phyloP scores from a whole-genome alignment of 2,797 vertebrate genomes.

The Catamblyrhynchus diadema region DNA sequence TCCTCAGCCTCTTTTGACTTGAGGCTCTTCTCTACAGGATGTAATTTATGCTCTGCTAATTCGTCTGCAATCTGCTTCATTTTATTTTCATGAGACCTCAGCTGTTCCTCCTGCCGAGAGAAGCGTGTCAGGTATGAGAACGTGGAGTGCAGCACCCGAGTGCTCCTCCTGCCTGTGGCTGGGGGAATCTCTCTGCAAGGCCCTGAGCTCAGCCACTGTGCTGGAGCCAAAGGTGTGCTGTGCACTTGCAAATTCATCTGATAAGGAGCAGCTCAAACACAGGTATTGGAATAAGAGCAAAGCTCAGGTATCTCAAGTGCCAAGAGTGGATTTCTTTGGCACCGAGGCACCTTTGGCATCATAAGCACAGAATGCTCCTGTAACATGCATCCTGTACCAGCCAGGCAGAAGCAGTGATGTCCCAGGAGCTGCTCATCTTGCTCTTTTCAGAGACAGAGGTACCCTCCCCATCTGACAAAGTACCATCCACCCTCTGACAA shows the following conservation, averaged over 20 bases:
- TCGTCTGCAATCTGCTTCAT: constrained; percentile 92
- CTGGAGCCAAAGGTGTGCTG: background rate
- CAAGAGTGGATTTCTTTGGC: background rate
- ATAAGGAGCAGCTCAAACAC: background rate
- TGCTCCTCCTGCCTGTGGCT: background rate
- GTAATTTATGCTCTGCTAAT: constrained; percentile 90
- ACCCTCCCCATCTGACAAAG: background rate
- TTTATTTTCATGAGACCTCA: constrained; percentile 94
- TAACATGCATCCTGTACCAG: background rate
- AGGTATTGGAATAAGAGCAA: background rate
- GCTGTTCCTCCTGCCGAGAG: constrained; percentile 87
- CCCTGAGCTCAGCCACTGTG: accelerated
- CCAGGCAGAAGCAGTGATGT: background rate
- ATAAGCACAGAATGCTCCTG: background rate
- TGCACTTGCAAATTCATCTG: background rate
- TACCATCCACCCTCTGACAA: background rate
- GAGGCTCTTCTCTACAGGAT: constrained; percentile 82
- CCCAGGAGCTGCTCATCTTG: background rate
- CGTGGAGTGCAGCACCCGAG: background rate
- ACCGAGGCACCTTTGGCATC: background rate
- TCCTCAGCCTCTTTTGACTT: constrained; percentile 94
- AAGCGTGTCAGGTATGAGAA: constrained; percentile 31
- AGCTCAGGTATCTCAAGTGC: background rate
- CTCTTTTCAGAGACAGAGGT: background rate
- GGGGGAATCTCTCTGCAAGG: background rate